Evolutionary conservation across 2,797 vertebrate species (phyloP).

Genomic region (Heterohyrax brucei): DNA sequence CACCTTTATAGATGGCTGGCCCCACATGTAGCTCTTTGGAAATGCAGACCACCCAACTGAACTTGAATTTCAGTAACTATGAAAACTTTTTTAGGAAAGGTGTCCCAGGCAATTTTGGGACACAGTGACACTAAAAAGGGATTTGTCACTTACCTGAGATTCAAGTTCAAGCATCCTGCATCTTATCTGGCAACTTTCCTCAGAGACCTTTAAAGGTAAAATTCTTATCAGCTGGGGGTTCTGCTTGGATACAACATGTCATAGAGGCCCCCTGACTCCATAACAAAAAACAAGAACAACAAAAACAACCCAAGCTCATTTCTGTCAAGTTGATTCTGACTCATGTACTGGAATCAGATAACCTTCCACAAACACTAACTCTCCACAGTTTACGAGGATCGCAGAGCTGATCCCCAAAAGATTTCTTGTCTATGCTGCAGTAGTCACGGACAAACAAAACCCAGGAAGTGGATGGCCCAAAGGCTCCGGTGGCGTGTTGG

Average conservation of each 20-base stretch:
- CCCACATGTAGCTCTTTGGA: neutral
- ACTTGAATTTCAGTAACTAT: neutral
- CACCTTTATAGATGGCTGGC: neutral
- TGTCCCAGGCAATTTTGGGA: neutral
- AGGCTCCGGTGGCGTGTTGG: neutral
- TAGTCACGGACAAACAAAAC: neutral
- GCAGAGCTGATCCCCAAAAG: accelerated
- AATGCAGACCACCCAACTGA: accelerated
- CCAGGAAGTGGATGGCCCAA: accelerated
- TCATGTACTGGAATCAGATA: accelerated
- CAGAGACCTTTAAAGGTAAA: neutral
- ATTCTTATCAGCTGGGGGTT: accelerated
- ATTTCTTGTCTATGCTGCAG: neutral
- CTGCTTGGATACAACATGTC: accelerated
- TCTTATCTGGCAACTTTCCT: neutral
- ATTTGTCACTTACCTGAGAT: neutral
- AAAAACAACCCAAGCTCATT: neutral
- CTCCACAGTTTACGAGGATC: accelerated
- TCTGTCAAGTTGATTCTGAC: too few species aligned
- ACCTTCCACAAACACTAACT: accelerated
- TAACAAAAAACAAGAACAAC: too few species aligned
- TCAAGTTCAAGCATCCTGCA: neutral
- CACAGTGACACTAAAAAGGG: neutral
- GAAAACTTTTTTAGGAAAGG: neutral
- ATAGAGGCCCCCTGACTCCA: neutral